These are phyloP conservation scores for Anguilla megastoma DNA, from an alignment of 2,797 vertebrate species.

Conservation along the genomic window DNA sequence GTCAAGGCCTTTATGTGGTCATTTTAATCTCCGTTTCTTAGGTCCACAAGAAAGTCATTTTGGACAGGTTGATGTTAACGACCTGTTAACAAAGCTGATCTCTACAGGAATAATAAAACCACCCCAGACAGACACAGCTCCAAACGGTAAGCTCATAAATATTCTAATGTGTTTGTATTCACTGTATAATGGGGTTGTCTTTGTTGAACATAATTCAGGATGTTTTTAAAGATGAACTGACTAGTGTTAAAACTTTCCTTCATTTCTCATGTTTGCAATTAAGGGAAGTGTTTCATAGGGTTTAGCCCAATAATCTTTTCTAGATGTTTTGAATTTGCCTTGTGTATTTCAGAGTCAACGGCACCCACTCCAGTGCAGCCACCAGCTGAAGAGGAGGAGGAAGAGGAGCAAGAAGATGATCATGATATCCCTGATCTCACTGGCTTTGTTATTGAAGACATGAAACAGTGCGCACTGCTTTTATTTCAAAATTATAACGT, in stretches of 20 bases:
- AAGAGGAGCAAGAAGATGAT: conserved; percentile 81
- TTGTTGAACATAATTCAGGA: no score
- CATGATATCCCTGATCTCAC: conserved; percentile 89
- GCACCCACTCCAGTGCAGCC: conserved; percentile 56
- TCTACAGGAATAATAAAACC: conserved; percentile 89
- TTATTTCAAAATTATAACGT: not conserved
- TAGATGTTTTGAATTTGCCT: not conserved
- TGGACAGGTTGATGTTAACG: conserved; percentile 94
- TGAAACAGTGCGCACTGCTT: conserved; percentile 84
- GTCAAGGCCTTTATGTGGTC: not conserved
- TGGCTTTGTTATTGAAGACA: conserved; percentile 84
- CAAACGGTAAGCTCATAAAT: conserved; percentile 67
- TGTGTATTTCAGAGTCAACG: conserved; percentile 58
- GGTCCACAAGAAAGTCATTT: conserved; percentile 88
- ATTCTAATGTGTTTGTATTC: not conserved
- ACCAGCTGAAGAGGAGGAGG: conserved; percentile 75
- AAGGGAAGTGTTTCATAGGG: accelerated
- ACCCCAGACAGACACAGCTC: conserved; percentile 74
- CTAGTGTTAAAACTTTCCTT: not conserved
- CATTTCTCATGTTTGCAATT: not conserved
- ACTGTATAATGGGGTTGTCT: not conserved
- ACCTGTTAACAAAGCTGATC: conserved; percentile 90
- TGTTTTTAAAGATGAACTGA: not conserved
- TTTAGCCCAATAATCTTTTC: not conserved
- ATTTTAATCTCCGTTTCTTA: conserved; percentile 40